Conservation (phyloP, 2,797 vertebrate species). For the Avahi laniger region DNA sequence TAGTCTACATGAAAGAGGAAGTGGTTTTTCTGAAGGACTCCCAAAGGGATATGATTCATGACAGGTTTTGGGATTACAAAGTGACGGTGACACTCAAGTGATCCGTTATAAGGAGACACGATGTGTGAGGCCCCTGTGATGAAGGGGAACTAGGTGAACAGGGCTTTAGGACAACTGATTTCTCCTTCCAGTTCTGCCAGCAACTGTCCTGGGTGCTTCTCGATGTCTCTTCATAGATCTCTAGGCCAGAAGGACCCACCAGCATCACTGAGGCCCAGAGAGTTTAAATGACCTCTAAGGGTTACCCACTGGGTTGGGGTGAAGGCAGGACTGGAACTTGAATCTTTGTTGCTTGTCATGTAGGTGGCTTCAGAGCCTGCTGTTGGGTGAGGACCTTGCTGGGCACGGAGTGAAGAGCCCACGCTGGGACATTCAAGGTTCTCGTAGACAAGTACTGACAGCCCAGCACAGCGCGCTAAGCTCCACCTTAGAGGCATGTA, state of each 20-base stretch:
- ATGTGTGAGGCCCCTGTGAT: neutral
- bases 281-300: neutral
- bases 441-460: neutral
- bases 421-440: neutral
- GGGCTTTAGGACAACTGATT: neutral
- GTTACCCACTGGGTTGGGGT: neutral
- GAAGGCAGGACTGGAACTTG: neutral
- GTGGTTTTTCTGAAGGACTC: slow-evolving; percentile 6
- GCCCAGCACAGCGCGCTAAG: neutral
- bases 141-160: neutral
- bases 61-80: slow-evolving; percentile 30
- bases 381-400: neutral
- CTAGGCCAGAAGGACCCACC: neutral
- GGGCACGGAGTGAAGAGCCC: neutral
- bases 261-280: neutral
- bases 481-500: neutral
- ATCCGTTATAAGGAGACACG: neutral
- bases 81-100: neutral
- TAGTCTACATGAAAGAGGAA: slow-evolving; percentile 18
- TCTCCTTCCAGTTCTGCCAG: neutral
- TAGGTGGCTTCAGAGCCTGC: neutral
- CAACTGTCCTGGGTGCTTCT: neutral
- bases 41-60: neutral
- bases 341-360: neutral
- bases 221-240: neutral